These are phyloP conservation scores for Drosophila ogumai DNA, from an alignment of 1,140 invertebrate genomes.

Conservation along the genomic window DNA sequence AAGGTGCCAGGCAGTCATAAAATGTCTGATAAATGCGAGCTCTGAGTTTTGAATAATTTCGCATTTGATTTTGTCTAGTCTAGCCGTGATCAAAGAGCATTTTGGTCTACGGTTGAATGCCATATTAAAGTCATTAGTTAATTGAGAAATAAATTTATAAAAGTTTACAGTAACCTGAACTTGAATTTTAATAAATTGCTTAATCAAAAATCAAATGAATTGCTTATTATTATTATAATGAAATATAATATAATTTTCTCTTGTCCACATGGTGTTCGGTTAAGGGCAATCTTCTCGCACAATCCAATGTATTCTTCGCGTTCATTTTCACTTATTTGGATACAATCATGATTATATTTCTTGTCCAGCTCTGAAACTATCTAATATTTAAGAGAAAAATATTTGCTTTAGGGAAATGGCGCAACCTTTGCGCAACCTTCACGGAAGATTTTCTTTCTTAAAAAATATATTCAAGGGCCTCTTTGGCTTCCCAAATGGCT, in stretches of 20 bases:
- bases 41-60: not conserved
- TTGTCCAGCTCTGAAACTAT: not conserved
- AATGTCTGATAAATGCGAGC: conserved; percentile 1
- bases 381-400: not conserved
- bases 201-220: not conserved
- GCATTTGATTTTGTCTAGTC: not conserved
- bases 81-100: no score
- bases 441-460: not conserved
- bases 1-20: conserved; percentile 4
- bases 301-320: not conserved
- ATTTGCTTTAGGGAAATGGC: conserved; percentile 2
- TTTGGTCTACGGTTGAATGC: no score
- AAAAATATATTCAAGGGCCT: conserved; percentile 1
- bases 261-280: not conserved
- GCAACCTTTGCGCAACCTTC: conserved; percentile 17
- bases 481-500: not conserved
- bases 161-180: not conserved
- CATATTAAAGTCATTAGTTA: not conserved
- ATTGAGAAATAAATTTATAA: not conserved
- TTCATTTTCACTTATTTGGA: no score
- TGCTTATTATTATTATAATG: no score
- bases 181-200: not conserved
- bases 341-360: not conserved
- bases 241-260: no score
- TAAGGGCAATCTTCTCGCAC: not conserved